Percentiles rank a stretch among this genome's conserved stretches.
Evolutionary conservation across 1,140 invertebrate species (phyloP).

Genomic region (Drosophila sulfurigaster): DNA sequence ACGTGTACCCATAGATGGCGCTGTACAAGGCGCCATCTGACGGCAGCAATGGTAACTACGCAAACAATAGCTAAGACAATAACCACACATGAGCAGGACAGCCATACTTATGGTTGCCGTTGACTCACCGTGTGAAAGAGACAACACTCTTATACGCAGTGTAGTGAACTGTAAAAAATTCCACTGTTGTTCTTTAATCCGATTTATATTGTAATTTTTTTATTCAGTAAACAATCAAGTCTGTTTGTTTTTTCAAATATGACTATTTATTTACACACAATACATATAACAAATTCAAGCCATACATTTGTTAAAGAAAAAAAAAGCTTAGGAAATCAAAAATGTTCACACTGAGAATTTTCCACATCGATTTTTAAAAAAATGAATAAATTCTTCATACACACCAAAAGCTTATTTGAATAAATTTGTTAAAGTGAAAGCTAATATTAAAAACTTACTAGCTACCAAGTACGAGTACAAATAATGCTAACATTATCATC

Average conservation of each 20-base stretch:
- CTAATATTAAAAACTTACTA: constrained; percentile 43
- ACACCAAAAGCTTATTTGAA: constrained; percentile 41
- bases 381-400: constrained; percentile 18
- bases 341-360: constrained; percentile 45
- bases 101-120: not conserved
- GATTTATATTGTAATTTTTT: not conserved
- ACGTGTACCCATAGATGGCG: constrained; percentile 4
- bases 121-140: constrained; percentile 6
- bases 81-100: constrained; percentile 1
- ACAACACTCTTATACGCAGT: not conserved
- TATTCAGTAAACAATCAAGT: not conserved
- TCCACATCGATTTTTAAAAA: constrained; percentile 16
- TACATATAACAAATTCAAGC: constrained; percentile 73
- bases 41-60: not conserved
- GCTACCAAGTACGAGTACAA: constrained; percentile 39
- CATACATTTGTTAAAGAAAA: constrained; percentile 52
- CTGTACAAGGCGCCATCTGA: not conserved
- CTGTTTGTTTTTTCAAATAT: constrained; percentile 55
- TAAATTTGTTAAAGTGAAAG: constrained; percentile 35
- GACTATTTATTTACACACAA: constrained; percentile 75
- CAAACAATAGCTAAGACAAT: constrained; percentile 8
- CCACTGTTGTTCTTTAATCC: not conserved
- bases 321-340: constrained; percentile 54
- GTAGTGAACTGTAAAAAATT: constrained; percentile 15
- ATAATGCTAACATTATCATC: constrained; percentile 28